Percentiles rank a stretch among this genome's conserved stretches.
Conservation (phyloP, 1,140 invertebrate species). For the Linepithema humile region DNA sequence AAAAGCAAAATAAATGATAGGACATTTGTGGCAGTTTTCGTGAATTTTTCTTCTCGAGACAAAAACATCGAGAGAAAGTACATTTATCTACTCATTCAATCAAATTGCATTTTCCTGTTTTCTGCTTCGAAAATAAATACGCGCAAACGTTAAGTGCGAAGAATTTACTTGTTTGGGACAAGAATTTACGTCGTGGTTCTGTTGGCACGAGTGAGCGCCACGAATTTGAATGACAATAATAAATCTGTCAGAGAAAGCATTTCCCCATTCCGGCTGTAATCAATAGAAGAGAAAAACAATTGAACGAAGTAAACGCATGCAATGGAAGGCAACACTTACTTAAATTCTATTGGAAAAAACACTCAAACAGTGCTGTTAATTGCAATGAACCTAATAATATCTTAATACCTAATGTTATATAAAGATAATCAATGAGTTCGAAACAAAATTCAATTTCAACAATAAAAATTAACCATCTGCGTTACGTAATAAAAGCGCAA, state of each 20-base stretch:
- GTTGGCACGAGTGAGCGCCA: conserved; percentile 26
- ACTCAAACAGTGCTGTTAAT: conserved; percentile 10
- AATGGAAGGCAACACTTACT: conserved; percentile 18
- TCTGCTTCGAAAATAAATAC: conserved; percentile 1
- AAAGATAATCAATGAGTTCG: background rate
- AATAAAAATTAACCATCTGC: background rate
- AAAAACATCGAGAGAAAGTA: background rate
- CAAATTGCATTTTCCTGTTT: conserved; percentile 31
- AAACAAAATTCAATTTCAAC: background rate
- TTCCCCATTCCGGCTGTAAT: conserved; percentile 17
- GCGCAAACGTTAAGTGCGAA: conserved; percentile 45
- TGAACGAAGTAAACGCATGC: conserved; percentile 9
- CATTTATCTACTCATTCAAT: conserved; percentile 24
- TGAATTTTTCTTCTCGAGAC: background rate
- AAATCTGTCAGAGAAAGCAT: conserved; percentile 52
- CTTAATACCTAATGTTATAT: background rate
- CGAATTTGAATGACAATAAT: conserved; percentile 54
- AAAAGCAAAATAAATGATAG: conserved; percentile 1
- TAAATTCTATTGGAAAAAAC: conserved; percentile 13
- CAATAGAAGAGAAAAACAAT: conserved; percentile 41
- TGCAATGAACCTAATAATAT: too few relatives aligned
- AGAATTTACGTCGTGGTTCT: conserved; percentile 48
- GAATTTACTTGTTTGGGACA: conserved; percentile 47
- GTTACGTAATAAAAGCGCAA: background rate
- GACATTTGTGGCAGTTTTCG: background rate